Conservation (phyloP, 2,113 vertebrate genomes). For the Promerops cafer region DNA sequence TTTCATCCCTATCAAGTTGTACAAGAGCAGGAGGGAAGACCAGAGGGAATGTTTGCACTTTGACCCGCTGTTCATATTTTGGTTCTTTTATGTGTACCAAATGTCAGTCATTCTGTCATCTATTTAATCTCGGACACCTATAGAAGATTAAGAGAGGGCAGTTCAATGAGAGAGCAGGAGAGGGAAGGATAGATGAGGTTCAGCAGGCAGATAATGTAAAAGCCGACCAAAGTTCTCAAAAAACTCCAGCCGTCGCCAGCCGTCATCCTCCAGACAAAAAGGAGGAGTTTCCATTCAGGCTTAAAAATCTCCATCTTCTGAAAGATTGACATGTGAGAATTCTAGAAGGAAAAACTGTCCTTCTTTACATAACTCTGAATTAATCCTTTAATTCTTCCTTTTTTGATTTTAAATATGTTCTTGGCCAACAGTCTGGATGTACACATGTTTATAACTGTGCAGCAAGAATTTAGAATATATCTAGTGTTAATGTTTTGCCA, state of each 20-base stretch:
- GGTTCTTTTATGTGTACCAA: constrained; percentile 51
- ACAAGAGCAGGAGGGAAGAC: constrained; percentile 42
- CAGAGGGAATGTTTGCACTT: constrained; percentile 55
- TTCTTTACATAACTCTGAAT: not conserved
- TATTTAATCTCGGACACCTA: constrained; percentile 56
- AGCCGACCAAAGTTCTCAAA: constrained; percentile 17
- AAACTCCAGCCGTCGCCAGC: not conserved
- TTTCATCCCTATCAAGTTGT: constrained; percentile 35
- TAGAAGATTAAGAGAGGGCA: constrained; percentile 55
- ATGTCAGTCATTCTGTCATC: constrained; percentile 51
- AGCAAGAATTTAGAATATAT: not conserved
- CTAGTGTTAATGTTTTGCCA: not conserved
- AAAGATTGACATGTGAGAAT: not conserved
- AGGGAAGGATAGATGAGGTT: constrained; percentile 35
- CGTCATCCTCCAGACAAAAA: constrained; percentile 16
- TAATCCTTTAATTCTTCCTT: not conserved
- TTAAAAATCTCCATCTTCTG: not conserved
- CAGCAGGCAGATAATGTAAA: constrained; percentile 45
- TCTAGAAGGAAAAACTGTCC: not conserved
- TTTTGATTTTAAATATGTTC: not conserved
- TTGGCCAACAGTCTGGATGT: not conserved
- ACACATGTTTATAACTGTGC: not conserved
- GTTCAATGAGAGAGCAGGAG: constrained; percentile 45
- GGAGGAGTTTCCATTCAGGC: not conserved
- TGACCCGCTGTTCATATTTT: constrained; percentile 61